Percentiles rank a stretch among this genome's conserved stretches.
Conservation (phyloP, 2,113 vertebrate species). For the Grus americana region DNA sequence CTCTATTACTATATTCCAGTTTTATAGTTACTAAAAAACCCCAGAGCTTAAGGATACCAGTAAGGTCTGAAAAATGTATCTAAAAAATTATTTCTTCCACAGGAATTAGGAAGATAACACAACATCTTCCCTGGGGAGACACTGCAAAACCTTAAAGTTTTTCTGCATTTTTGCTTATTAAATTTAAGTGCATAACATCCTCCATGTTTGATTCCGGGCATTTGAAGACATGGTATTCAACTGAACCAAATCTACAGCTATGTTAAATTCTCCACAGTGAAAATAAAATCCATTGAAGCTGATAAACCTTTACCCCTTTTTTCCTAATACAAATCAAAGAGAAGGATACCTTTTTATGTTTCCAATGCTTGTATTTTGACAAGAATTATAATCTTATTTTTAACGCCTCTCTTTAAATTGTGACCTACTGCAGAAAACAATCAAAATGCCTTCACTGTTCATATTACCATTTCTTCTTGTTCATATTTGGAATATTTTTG, state of each 20-base stretch:
- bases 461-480: slow-evolving; percentile 13
- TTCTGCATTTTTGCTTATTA: not conserved
- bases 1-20: not conserved
- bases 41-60: not conserved
- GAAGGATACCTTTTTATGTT: slow-evolving; percentile 53
- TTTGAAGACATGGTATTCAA: slow-evolving; percentile 49
- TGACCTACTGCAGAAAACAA: slow-evolving; percentile 45
- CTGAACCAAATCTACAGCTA: slow-evolving; percentile 30
- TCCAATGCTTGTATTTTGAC: slow-evolving; percentile 11
- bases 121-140: not conserved
- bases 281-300: slow-evolving; percentile 39
- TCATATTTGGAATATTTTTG: slow-evolving; percentile 57
- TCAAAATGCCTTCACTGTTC: not conserved
- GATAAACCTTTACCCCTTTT: slow-evolving; percentile 24
- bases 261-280: slow-evolving; percentile 15
- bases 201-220: not conserved
- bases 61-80: not conserved
- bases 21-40: not conserved
- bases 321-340: slow-evolving; percentile 60
- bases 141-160: not conserved
- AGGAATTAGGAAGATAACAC: not conserved
- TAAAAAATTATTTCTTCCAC: not conserved
- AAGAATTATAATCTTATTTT: slow-evolving; percentile 42
- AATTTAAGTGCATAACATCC: not conserved
- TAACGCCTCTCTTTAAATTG: slow-evolving; percentile 22